A percentile compares a stretch with the other conserved stretches of the same genome.
Evolutionary conservation across 2,888 invertebrate species (phyloP).

Genomic region (Cacoxenus indagator): DNA sequence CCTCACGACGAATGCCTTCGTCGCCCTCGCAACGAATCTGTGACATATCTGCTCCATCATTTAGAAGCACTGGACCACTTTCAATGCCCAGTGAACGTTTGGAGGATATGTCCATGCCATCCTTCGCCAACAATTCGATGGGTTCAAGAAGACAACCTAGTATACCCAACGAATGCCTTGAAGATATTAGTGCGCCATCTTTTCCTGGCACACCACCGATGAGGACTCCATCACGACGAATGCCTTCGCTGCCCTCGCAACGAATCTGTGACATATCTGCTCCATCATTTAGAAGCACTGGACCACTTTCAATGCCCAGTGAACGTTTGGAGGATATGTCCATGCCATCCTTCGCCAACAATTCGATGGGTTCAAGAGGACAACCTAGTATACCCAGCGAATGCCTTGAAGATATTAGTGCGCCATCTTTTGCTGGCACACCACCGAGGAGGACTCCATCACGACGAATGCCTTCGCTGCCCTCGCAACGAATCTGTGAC

Average conservation of each 20-base stretch:
- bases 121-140: not conserved
- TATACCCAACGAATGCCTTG: not conserved
- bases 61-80: not conserved
- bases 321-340: conserved; percentile 5
- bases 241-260: not conserved
- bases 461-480: not conserved
- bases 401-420: conserved; percentile 29
- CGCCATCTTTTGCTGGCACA: conserved; percentile 23
- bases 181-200: conserved; percentile 20
- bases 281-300: not conserved
- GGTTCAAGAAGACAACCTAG: not conserved
- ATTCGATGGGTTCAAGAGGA: not conserved
- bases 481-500: not conserved
- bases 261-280: not conserved
- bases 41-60: conserved; percentile 5
- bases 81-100: not conserved
- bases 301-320: not conserved
- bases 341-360: not conserved
- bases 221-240: not conserved
- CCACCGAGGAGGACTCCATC: not conserved
- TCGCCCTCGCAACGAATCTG: not conserved
- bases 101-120: not conserved
- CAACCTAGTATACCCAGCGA: conserved; percentile 23
- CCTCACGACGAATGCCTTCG: not conserved
- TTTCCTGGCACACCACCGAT: not conserved